Evolutionary conservation across 2,888 invertebrate genomes (phyloP), one percentile per base, ranked within the genome.

Genomic region (Scotopteryx bipunctaria): DNA sequence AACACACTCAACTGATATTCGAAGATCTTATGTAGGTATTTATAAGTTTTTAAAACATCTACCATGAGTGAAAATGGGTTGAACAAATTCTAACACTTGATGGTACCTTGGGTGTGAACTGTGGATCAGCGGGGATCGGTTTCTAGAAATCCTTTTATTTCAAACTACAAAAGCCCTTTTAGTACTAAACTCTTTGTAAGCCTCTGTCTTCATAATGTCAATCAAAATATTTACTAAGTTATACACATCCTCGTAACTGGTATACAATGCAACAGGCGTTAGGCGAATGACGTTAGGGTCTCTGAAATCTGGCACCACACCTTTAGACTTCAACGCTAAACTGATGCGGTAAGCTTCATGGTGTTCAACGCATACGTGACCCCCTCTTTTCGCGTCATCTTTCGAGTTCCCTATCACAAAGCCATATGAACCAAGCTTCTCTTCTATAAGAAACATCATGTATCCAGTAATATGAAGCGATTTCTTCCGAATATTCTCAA

Each of bases 391-490:
- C 0, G 50, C 53, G 35, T 87, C 81, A 1, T 84, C 82, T 38
- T 67, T 71, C 1, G 67, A 58, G 47, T 83, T 86, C 0, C 86
- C 87, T 25, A 88, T 66, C 8, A 58, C 50, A 59, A 87, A 87
- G 0, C 83, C 85, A 25, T 76, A 73, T 2, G 64, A 13, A 0
- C 33, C 8, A 2, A 87, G 63, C 48, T 78, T 81, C 32, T 87
- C 87, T n/a, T n/a, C n/a, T 2, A 84, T 69, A 1, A 88, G 63
- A 61, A 68, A 85, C 76, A 86, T 86, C 14, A 88, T 55, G 55
- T 88, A 87, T 0, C 73, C 74, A 0, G 88, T 87, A n/a, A 88
- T 74, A 5, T 80, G 74, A 15, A 87, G 63, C 1, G 88, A 87
- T 61, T 88, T 88, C 17, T 64, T 70, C n/a, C 88, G 71, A 17